Evolutionary conservation across 2,797 vertebrate genomes (phyloP).

Genomic region (Arnoldichthys spilopterus): DNA sequence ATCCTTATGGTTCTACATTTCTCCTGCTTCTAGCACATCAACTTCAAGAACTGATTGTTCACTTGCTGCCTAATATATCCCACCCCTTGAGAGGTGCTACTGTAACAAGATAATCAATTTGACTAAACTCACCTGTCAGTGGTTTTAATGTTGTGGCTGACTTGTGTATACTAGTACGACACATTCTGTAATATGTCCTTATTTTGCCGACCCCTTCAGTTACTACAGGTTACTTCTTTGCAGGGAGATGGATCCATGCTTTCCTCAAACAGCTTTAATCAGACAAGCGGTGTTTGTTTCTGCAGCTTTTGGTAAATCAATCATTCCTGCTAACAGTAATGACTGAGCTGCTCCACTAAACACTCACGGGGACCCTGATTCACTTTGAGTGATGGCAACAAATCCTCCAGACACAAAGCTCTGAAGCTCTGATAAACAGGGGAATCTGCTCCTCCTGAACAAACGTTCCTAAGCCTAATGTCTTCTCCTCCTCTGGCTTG

Average conservation of each 20-base stretch:
- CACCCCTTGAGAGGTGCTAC: too few relatives aligned
- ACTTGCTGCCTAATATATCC: too few relatives aligned
- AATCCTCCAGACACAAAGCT: neutral
- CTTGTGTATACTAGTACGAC: too few relatives aligned
- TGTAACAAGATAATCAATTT: too few relatives aligned
- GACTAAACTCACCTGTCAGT: too few relatives aligned
- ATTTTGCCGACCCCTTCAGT: too few relatives aligned
- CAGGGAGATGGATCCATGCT: neutral
- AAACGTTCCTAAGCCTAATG: neutral
- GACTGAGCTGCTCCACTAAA: neutral
- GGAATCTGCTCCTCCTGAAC: neutral
- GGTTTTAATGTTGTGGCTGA: too few relatives aligned
- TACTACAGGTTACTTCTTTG: neutral
- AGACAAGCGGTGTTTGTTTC: constrained; percentile 1
- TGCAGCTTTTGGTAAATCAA: constrained; percentile 1
- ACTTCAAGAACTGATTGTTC: too few relatives aligned
- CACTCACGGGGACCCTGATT: neutral
- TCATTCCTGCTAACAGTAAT: constrained; percentile 4
- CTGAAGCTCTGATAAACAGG: neutral
- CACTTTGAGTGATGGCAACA: neutral
- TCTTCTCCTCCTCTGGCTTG: neutral
- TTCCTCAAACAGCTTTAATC: neutral
- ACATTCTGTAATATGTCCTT: too few relatives aligned
- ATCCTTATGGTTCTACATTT: too few relatives aligned
- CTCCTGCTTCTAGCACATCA: too few relatives aligned